These are phyloP conservation scores for Esperia sulphurella DNA, from an alignment of 2,888 invertebrate species.

Conservation along the genomic window DNA sequence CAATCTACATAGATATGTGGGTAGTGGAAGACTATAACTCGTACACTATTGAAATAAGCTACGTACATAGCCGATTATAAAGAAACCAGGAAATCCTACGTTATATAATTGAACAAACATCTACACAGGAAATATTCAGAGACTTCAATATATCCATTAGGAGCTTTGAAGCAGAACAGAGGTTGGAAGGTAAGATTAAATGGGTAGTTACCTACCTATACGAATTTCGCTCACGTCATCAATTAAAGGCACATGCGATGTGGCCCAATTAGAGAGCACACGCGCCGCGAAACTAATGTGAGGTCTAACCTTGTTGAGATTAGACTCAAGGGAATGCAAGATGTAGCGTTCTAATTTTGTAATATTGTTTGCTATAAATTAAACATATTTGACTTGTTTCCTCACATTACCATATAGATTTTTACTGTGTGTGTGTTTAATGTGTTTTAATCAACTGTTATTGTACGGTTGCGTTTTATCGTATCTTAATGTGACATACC, in stretches of 20 bases:
- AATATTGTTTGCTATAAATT: slow-evolving; percentile 14
- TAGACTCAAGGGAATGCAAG: slow-evolving; percentile 47
- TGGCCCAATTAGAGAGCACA: slow-evolving; percentile 66
- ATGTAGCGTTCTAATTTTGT: slow-evolving; percentile 37
- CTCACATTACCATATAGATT: no score
- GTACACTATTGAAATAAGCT: no score
- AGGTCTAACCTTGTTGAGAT: slow-evolving; percentile 55
- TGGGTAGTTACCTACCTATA: slow-evolving; percentile 16
- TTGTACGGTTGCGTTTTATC: no score
- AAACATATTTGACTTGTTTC: no score
- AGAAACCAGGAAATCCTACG: no score
- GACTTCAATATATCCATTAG: background rate
- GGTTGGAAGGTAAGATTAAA: slow-evolving; percentile 29
- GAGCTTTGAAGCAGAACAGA: slow-evolving; percentile 7
- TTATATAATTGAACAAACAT: no score
- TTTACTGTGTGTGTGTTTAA: no score
- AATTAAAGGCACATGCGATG: slow-evolving; percentile 48
- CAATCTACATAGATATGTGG: no score
- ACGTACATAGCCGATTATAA: no score
- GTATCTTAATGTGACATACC: no score
- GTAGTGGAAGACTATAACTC: no score
- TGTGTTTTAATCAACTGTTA: no score
- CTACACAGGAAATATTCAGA: background rate
- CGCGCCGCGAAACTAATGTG: slow-evolving; percentile 59
- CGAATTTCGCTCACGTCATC: slow-evolving; percentile 51